Conservation (phyloP, 1,140 invertebrate genomes). For the Lepidurus apus region DNA sequence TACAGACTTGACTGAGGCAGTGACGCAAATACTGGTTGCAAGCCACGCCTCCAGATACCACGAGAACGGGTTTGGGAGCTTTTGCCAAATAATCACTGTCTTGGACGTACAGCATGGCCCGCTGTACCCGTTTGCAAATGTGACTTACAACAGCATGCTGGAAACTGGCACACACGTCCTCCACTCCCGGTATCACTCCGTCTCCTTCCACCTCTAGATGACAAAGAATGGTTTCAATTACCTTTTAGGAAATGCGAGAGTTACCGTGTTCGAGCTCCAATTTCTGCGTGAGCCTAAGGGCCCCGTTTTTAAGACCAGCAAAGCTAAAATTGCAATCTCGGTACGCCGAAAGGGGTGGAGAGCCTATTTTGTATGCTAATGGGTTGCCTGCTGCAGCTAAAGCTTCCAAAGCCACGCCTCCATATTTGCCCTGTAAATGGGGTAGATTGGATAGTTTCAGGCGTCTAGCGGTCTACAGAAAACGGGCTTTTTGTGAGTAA, state of each 20-base stretch:
- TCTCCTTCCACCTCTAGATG: conserved; percentile 53
- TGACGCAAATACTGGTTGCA: conserved; percentile 77
- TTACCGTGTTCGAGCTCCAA: conserved; percentile 57
- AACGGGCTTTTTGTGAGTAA: conserved; percentile 17
- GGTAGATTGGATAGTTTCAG: conserved; percentile 75
- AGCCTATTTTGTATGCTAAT: conserved; percentile 58
- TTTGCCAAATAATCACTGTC: conserved; percentile 53
- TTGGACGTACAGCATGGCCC: conserved; percentile 71
- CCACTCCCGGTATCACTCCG: conserved; percentile 67
- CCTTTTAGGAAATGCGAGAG: conserved; percentile 25
- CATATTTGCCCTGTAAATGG: conserved; percentile 63
- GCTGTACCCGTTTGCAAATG: conserved; percentile 70
- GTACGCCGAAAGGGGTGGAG: conserved; percentile 53
- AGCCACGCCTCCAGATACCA: conserved; percentile 93
- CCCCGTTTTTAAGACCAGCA: conserved; percentile 60
- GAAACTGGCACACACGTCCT: conserved; percentile 80
- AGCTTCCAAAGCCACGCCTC: conserved; percentile 78
- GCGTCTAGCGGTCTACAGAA: conserved; percentile 63
- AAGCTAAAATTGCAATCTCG: conserved; percentile 82
- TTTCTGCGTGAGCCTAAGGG: conserved; percentile 49
- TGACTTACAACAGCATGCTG: conserved; percentile 70
- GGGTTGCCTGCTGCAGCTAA: conserved; percentile 67
- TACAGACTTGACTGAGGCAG: conserved; percentile 61
- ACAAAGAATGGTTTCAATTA: conserved; percentile 32
- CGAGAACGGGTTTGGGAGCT: conserved; percentile 47